Conservation (phyloP, 2,888 invertebrate genomes). For the Hylaea fasciaria region DNA sequence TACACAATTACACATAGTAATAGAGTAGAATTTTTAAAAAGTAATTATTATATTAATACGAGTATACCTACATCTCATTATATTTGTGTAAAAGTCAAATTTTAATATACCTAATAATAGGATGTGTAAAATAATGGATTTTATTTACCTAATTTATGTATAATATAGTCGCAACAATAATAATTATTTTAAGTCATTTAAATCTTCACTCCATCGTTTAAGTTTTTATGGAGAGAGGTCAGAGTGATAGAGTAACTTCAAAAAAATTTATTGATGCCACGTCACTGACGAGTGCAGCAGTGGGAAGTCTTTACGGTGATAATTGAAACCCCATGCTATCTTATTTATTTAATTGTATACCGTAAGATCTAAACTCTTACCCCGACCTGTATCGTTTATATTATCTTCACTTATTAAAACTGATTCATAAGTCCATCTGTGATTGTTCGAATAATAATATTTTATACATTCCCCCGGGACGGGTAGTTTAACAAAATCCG, state of each 20-base stretch:
- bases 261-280: neutral
- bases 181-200: no score
- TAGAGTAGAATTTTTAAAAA: no score
- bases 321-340: neutral
- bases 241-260: no score
- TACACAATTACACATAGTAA: no score
- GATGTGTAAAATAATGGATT: no score
- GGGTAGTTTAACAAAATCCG: constrained; percentile 63
- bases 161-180: no score
- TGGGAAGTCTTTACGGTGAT: neutral
- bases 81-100: no score
- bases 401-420: constrained; percentile 40
- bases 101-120: no score
- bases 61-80: no score
- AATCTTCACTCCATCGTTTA: no score
- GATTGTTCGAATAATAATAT: constrained; percentile 75
- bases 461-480: constrained; percentile 82
- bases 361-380: constrained; percentile 4
- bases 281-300: neutral
- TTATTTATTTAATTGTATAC: neutral
- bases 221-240: neutral
- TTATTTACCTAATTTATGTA: no score
- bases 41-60: no score
- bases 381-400: constrained; percentile 25
- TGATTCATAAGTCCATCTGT: constrained; percentile 63